Conservation (phyloP, 2,113 vertebrate species). For the Gracilinanus agilis region DNA sequence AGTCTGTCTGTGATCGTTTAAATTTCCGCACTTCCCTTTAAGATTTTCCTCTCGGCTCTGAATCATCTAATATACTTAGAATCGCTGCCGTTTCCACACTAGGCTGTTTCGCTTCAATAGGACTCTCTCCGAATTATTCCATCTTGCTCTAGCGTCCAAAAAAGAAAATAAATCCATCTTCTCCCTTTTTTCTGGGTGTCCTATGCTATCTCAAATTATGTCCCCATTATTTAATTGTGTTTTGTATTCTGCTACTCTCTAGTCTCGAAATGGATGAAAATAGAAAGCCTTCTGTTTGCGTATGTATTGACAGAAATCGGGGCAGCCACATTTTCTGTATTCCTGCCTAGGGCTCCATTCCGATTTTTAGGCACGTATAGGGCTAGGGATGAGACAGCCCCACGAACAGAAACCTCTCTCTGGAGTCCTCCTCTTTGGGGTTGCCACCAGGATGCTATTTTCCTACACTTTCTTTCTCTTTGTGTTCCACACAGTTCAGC, state of each 20-base stretch:
- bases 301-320: background rate
- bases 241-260: background rate
- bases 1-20: constrained; percentile 58
- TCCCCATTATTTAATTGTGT: background rate
- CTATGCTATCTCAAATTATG: background rate
- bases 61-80: background rate
- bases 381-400: background rate
- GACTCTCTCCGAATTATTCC: background rate
- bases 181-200: background rate
- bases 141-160: background rate
- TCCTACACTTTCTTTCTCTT: background rate
- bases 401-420: background rate
- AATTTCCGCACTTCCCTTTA: constrained; percentile 52
- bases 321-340: background rate
- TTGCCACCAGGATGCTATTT: background rate
- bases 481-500: background rate
- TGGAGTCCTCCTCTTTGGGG: background rate
- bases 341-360: background rate
- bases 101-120: background rate
- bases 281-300: background rate
- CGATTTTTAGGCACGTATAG: background rate
- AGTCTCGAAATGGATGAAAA: background rate
- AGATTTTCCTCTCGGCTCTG: constrained; percentile 28
- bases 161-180: background rate
- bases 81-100: background rate